These are phyloP conservation scores for Hymenochirus boettgeri DNA, from an alignment of 2,113 vertebrate genomes.

Conservation along the genomic window DNA sequence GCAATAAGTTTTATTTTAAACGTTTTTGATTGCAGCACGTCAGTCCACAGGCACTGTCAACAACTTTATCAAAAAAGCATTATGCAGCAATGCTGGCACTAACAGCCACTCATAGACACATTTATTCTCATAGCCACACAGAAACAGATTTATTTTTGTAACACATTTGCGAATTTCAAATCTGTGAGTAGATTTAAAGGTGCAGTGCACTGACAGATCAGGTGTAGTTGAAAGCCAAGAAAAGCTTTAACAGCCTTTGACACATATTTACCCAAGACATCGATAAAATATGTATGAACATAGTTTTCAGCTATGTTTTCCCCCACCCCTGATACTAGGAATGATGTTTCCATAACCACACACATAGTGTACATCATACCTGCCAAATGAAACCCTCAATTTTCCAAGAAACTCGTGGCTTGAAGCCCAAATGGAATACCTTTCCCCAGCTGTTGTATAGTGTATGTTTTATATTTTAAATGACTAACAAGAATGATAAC, in stretches of 20 bases:
- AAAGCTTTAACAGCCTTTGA: neutral
- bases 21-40: no score
- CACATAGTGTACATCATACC: neutral
- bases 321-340: neutral
- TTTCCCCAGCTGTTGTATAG: neutral
- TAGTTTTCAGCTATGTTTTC: neutral
- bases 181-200: neutral
- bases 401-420: neutral
- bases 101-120: neutral
- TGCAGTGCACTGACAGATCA: neutral
- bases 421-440: slow-evolving; percentile 2
- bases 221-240: neutral
- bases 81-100: neutral
- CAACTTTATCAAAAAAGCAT: no score
- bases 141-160: neutral
- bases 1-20: no score
- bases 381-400: neutral
- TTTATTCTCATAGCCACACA: neutral
- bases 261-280: neutral
- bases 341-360: neutral
- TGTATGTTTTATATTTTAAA: no score
- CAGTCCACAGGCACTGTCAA: no score
- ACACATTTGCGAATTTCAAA: neutral
- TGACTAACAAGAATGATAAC: no score
- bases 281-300: neutral